phyloP scores from a whole-genome alignment of 2,113 vertebrate species.

The Glareola pratincola region DNA sequence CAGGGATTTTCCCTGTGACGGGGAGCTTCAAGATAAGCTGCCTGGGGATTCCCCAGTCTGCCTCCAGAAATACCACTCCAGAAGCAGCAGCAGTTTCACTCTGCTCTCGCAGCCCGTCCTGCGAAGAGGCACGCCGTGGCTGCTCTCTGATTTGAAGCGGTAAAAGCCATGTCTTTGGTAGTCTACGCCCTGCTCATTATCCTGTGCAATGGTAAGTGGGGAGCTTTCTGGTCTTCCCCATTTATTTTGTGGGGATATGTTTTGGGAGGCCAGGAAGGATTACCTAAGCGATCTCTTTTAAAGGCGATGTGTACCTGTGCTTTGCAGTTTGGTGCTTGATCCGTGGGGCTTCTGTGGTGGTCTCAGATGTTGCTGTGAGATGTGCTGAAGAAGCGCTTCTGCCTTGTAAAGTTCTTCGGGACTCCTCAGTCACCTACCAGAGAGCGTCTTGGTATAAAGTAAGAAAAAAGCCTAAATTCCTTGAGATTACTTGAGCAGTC shows the following conservation, averaged over 20 bases:
- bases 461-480: neutral
- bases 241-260: neutral
- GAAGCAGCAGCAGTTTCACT: constrained; percentile 15
- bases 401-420: constrained; percentile 59
- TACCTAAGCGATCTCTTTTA: neutral
- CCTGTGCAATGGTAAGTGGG: constrained; percentile 67
- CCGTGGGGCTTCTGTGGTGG: neutral
- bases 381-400: constrained; percentile 68
- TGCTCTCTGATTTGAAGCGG: neutral
- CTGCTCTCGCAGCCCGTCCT: neutral
- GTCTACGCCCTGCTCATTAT: constrained; percentile 17
- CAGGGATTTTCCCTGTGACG: constrained; percentile 47
- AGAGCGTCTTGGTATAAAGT: constrained; percentile 72
- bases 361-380: constrained; percentile 46
- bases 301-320: neutral
- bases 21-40: neutral
- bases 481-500: neutral
- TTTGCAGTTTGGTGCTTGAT: constrained; percentile 66
- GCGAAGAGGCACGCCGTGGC: neutral
- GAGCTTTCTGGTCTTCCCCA: neutral
- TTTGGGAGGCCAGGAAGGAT: neutral
- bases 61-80: constrained; percentile 18
- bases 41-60: constrained; percentile 23
- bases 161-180: constrained; percentile 1
- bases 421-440: constrained; percentile 21